Evolutionary conservation across 2,888 invertebrate species (phyloP).

Genomic region (Strigamia transsilvanica): DNA sequence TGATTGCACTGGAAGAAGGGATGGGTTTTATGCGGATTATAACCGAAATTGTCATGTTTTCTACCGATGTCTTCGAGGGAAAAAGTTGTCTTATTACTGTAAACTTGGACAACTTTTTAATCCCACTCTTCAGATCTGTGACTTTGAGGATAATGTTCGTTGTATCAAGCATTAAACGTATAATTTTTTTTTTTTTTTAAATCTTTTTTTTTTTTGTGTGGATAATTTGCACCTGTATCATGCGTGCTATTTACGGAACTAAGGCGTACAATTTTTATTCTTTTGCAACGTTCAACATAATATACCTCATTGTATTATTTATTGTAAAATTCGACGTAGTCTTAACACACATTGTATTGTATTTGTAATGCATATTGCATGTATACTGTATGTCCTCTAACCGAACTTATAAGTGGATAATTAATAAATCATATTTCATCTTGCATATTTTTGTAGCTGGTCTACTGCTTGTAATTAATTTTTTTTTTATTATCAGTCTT

Average conservation of each 20-base stretch:
- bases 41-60: conserved; percentile 58
- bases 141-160: conserved; percentile 58
- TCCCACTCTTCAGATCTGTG: conserved; percentile 57
- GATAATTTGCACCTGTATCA: not conserved
- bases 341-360: conserved; percentile 11
- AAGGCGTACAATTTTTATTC: not conserved
- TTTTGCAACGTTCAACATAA: not conserved
- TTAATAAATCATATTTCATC: conserved; percentile 21
- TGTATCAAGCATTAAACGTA: conserved; percentile 53
- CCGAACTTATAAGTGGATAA: not conserved
- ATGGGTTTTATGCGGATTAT: conserved; percentile 58
- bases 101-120: conserved; percentile 58
- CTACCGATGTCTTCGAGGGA: conserved; percentile 58
- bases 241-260: conserved; percentile 15
- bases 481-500: not conserved
- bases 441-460: conserved; percentile 18
- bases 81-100: conserved; percentile 58
- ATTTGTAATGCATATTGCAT: conserved; percentile 26
- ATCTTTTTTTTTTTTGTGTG: too few species aligned
- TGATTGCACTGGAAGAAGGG: conserved; percentile 56
- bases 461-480: conserved; percentile 21
- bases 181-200: not conserved
- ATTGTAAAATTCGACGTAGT: conserved; percentile 15
- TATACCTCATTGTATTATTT: conserved; percentile 16
- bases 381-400: conserved; percentile 16